These are phyloP conservation scores for Pseudomugil tenellus DNA, from an alignment of 2,797 vertebrate genomes.

Conservation along the genomic window DNA sequence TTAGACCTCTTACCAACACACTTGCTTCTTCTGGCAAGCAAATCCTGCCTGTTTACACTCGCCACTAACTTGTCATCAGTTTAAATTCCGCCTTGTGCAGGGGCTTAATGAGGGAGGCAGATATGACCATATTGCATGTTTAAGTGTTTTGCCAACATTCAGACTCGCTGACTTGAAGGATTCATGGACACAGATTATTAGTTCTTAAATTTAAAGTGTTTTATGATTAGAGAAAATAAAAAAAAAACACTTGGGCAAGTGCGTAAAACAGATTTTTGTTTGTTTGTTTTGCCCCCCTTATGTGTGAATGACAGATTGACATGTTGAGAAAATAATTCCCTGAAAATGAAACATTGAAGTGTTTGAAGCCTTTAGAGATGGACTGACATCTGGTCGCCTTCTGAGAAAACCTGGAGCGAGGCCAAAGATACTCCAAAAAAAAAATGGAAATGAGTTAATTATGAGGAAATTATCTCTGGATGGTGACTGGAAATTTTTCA, in stretches of 20 bases:
- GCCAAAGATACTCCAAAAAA: conserved; percentile 63
- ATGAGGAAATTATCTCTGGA: conserved; percentile 68
- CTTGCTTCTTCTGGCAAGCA: conserved; percentile 60
- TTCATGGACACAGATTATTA: conserved; percentile 59
- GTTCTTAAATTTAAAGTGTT: conserved; percentile 45
- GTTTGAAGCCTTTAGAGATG: conserved; percentile 72
- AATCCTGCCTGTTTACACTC: conserved; percentile 67
- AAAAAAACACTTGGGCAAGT: conserved; percentile 22
- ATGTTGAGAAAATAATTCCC: conserved; percentile 42
- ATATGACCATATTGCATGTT: conserved; percentile 57
- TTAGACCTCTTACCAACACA: conserved; percentile 73
- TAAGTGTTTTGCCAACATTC: conserved; percentile 69
- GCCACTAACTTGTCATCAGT: conserved; percentile 68
- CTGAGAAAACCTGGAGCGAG: conserved; percentile 75
- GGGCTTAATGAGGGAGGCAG: conserved; percentile 67
- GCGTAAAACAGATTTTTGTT: conserved; percentile 47
- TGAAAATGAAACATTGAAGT: conserved; percentile 56
- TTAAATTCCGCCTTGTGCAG: conserved; percentile 66
- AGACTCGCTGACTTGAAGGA: conserved; percentile 46
- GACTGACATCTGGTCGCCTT: conserved; percentile 82
- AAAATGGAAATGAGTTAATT: conserved; percentile 80
- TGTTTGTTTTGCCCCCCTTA: neutral
- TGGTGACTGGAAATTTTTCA: conserved; percentile 39
- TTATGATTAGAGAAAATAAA: conserved; percentile 15
- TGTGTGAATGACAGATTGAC: conserved; percentile 55